A percentile compares a stretch with the other conserved stretches of the same genome.
Conservation (phyloP, 2,888 invertebrate genomes). For the Pseudeuparius sepicola region DNA sequence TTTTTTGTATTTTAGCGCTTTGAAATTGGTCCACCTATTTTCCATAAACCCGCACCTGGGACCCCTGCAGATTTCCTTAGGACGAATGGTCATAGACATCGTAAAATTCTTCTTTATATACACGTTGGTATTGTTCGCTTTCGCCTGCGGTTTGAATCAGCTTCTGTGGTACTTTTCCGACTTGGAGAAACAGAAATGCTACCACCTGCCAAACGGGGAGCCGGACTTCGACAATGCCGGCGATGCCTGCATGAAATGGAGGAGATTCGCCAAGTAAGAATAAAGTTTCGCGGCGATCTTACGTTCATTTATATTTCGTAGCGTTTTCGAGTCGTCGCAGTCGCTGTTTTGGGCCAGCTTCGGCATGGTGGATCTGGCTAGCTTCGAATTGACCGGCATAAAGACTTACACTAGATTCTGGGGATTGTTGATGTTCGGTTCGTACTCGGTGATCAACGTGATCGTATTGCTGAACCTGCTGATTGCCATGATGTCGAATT, state of each 20-base stretch:
- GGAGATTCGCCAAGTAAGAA: conserved; percentile 68
- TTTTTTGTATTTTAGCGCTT: conserved; percentile 49
- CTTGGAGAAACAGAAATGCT: conserved; percentile 72
- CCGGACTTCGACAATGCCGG: conserved; percentile 69
- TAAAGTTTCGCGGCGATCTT: too few relatives aligned
- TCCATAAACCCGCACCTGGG: conserved; percentile 95
- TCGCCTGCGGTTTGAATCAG: conserved; percentile 93
- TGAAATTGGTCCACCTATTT: conserved; percentile 93
- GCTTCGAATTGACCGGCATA: conserved; percentile 79
- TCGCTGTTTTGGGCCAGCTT: conserved; percentile 95
- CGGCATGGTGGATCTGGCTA: conserved; percentile 80
- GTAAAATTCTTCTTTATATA: conserved; percentile 95
- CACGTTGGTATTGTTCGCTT: conserved; percentile 84
- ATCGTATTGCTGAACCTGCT: conserved; percentile 88
- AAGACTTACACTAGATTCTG: conserved; percentile 89
- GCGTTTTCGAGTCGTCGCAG: conserved; percentile 89
- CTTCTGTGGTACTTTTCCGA: conserved; percentile 90
- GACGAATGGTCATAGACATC: conserved; percentile 89
- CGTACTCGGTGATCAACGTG: conserved; percentile 89
- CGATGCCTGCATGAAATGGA: conserved; percentile 77
- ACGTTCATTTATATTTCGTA: conserved; percentile 35
- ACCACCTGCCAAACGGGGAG: conserved; percentile 55
- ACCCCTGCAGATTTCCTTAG: conserved; percentile 88
- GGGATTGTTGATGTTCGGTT: conserved; percentile 93
- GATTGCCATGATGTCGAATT: conserved; percentile 98